Conservation (phyloP, 92 coral and sea anemone species). For the Bergia puertoricense region DNA sequence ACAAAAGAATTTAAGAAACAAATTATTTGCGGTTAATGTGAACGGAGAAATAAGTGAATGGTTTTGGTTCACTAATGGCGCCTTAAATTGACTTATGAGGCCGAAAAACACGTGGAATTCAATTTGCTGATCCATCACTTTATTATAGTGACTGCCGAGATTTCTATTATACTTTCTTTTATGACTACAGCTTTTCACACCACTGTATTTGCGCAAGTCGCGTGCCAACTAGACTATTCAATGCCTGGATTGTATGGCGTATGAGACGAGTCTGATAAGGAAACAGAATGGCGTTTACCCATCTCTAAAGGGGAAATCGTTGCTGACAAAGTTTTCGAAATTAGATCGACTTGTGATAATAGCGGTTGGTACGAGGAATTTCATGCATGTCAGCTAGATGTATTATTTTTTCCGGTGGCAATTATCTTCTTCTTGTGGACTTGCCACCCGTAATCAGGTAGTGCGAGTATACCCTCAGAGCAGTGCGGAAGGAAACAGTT, state of each 20-base stretch:
- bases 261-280: background rate
- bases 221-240: background rate
- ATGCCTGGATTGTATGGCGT: background rate
- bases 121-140: background rate
- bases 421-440: background rate
- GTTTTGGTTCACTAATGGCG: background rate
- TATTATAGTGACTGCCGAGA: background rate
- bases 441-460: background rate
- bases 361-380: background rate
- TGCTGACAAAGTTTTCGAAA: background rate
- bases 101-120: background rate
- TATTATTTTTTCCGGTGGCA: background rate
- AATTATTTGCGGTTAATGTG: slow-evolving; percentile 14
- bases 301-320: background rate
- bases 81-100: background rate
- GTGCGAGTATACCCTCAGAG: background rate
- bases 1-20: background rate
- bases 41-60: slow-evolving; percentile 6
- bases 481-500: background rate
- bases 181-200: background rate
- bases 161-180: background rate
- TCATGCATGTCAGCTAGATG: background rate
- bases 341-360: background rate
- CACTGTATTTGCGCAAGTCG: background rate
- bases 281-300: background rate